Conservation (phyloP, 1,140 invertebrate genomes). For the Aphis craccivora region DNA sequence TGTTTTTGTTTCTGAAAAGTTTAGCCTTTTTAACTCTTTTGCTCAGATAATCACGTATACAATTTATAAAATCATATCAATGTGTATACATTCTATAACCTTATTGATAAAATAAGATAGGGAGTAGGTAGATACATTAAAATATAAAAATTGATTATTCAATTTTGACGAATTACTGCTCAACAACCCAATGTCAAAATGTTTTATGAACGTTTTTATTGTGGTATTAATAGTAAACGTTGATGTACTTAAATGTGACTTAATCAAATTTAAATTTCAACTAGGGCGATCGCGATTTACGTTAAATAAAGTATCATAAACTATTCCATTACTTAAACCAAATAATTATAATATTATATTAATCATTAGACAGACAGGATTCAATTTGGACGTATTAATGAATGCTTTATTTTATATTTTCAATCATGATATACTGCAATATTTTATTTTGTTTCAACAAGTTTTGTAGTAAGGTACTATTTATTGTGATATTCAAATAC, state of each 20-base stretch:
- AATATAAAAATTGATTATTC: neutral
- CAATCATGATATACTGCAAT: neutral
- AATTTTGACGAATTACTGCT: no score
- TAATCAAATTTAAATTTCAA: neutral
- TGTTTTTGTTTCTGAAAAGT: neutral
- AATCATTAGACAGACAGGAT: neutral
- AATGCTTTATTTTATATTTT: neutral
- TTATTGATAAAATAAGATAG: neutral
- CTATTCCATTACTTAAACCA: neutral
- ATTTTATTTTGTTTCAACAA: neutral
- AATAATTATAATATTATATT: neutral
- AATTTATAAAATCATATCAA: neutral
- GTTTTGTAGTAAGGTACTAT: neutral
- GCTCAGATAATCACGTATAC: neutral
- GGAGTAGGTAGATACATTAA: neutral
- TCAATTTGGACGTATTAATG: neutral
- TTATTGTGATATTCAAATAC: neutral
- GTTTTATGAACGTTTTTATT: neutral
- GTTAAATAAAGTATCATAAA: neutral
- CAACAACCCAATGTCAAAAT: neutral
- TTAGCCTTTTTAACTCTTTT: neutral
- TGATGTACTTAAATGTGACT: neutral
- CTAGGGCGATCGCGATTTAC: neutral
- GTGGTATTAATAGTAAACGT: neutral
- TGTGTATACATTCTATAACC: neutral